Percentiles rank a stretch among this genome's conserved stretches.
phyloP scores from a whole-genome alignment of 2,888 invertebrate genomes.

The Myopa tessellatipennis region DNA sequence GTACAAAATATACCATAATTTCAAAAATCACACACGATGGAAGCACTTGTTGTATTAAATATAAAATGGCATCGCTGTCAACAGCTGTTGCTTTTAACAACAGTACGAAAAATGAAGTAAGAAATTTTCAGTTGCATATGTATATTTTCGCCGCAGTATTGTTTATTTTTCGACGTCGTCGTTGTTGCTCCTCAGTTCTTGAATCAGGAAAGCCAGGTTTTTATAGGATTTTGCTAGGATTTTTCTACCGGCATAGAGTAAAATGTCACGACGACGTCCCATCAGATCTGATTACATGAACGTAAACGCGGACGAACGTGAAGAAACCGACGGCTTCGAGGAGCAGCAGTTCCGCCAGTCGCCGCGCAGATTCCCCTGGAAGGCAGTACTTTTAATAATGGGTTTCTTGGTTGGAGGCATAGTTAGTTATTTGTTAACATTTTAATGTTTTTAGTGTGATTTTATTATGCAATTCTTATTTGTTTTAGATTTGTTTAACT shows the following conservation, averaged over 20 bases:
- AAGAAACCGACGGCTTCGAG: constrained; percentile 48
- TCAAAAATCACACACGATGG: too few relatives aligned
- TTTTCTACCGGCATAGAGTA: background rate
- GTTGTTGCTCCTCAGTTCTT: background rate
- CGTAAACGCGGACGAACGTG: constrained; percentile 29
- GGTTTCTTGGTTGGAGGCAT: constrained; percentile 83
- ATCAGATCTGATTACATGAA: constrained; percentile 38
- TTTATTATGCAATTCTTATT: background rate
- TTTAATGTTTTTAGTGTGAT: background rate
- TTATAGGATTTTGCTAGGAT: background rate
- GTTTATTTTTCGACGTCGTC: constrained; percentile 7
- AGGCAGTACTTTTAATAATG: constrained; percentile 81
- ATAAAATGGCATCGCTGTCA: too few relatives aligned
- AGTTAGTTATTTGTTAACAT: constrained; percentile 47
- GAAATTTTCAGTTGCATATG: too few relatives aligned
- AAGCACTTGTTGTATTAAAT: too few relatives aligned
- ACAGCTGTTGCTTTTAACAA: too few relatives aligned
- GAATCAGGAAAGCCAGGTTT: background rate
- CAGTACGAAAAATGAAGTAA: too few relatives aligned
- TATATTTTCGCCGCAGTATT: background rate
- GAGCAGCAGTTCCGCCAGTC: constrained; percentile 73
- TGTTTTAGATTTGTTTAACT: constrained; percentile 72
- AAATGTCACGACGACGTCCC: constrained; percentile 48
- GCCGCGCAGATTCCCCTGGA: constrained; percentile 83
- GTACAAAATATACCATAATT: too few relatives aligned